Evolutionary conservation across 2,113 vertebrate genomes (phyloP).

Genomic region (Paradisaea rubra): DNA sequence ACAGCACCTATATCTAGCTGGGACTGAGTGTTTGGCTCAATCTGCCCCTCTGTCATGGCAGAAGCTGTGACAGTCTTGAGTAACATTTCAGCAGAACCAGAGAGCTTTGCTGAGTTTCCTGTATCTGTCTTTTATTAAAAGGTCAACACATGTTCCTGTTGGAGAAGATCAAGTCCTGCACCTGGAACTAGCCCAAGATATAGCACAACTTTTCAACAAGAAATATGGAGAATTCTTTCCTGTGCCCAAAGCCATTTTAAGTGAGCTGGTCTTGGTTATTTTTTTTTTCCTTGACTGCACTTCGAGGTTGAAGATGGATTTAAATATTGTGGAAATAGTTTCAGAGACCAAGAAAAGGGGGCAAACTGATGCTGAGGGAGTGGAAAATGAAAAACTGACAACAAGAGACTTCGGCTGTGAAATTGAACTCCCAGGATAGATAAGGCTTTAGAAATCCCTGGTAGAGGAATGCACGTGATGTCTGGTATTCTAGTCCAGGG

Average conservation of each 20-base stretch:
- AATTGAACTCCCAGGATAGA: background rate
- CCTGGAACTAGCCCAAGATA: conserved; percentile 89
- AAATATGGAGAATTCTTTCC: conserved; percentile 87
- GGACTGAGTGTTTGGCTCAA: background rate
- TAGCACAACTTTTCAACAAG: conserved; percentile 88
- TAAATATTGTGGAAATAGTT: conserved; percentile 13
- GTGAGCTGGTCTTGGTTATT: conserved; percentile 65
- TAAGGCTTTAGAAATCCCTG: background rate
- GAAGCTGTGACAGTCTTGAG: conserved; percentile 3
- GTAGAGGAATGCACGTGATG: background rate
- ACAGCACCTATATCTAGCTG: background rate
- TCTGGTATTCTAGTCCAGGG: background rate
- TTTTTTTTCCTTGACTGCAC: background rate
- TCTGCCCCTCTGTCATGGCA: background rate
- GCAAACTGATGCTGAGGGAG: background rate
- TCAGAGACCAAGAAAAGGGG: background rate
- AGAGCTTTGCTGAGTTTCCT: conserved; percentile 49
- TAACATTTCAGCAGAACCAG: conserved; percentile 12
- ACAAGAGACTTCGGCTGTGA: background rate
- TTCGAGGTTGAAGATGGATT: background rate
- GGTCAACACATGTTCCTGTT: conserved; percentile 90
- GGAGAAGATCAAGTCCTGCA: conserved; percentile 96
- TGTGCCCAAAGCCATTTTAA: conserved; percentile 80
- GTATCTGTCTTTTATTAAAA: conserved; percentile 75
- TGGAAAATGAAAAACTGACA: background rate